Percentiles rank a stretch among this genome's conserved stretches.
These are phyloP conservation scores for Philantomba maxwellii DNA, from an alignment of 2,113 vertebrate genomes.

Conservation along the genomic window DNA sequence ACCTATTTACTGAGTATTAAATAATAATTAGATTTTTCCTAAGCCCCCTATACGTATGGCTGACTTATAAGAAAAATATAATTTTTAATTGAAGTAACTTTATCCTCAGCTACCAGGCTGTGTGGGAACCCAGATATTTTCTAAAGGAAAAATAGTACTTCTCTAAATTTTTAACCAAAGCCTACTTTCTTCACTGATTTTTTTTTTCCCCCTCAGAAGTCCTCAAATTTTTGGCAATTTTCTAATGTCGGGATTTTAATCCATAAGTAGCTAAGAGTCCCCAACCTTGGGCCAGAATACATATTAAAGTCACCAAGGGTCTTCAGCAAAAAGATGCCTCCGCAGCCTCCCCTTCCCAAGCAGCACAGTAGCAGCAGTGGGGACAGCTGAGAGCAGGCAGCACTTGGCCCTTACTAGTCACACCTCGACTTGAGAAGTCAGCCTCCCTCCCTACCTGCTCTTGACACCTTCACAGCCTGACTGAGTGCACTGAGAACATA, in stretches of 20 bases:
- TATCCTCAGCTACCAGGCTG: not conserved
- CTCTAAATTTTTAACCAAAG: slow-evolving; percentile 28
- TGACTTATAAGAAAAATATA: slow-evolving; percentile 1
- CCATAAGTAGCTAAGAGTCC: not conserved
- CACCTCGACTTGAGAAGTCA: not conserved
- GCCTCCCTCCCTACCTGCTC: not conserved
- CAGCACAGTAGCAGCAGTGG: too few relatives aligned
- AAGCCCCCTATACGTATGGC: not conserved
- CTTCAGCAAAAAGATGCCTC: not conserved
- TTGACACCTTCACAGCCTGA: not conserved
- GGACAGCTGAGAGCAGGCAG: not conserved
- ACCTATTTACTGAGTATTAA: slow-evolving; percentile 16
- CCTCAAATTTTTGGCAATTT: not conserved
- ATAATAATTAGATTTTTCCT: not conserved
- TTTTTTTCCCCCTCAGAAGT: not conserved
- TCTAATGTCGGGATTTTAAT: not conserved
- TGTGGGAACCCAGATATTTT: slow-evolving; percentile 13
- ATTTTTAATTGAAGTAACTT: slow-evolving; percentile 1
- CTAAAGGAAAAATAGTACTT: slow-evolving; percentile 22
- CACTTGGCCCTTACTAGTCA: not conserved
- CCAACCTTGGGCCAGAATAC: not conserved
- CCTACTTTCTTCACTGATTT: not conserved
- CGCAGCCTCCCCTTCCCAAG: not conserved
- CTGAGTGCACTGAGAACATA: not conserved
- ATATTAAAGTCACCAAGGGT: not conserved